phyloP scores from a whole-genome alignment of 1,140 invertebrate species.

The Cyclargus thomasi region DNA sequence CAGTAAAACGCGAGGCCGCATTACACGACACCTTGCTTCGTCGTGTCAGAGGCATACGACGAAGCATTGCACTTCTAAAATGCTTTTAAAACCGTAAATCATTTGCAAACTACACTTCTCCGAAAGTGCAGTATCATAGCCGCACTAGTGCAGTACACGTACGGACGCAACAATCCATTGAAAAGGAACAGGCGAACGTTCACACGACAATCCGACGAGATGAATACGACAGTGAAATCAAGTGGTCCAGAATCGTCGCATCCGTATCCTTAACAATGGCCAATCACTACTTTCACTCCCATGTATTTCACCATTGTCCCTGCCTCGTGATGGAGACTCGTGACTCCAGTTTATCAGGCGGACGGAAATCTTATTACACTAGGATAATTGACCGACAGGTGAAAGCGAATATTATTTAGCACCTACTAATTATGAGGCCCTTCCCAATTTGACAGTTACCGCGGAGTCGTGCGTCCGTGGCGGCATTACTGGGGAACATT shows the following conservation, averaged over 20 bases:
- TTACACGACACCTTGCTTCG: no score
- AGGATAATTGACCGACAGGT: slow-evolving; percentile 46
- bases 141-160: no score
- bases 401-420: slow-evolving; percentile 35
- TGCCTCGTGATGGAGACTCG: slow-evolving; percentile 65
- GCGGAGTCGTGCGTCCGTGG: background rate
- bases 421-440: slow-evolving; percentile 6
- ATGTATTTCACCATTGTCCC: slow-evolving; percentile 54
- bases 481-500: background rate
- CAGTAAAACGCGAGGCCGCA: no score
- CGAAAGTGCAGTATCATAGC: no score
- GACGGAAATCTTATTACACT: slow-evolving; percentile 60
- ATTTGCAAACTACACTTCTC: no score
- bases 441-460: background rate
- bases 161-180: slow-evolving; percentile 41
- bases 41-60: no score
- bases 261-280: slow-evolving; percentile 59
- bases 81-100: no score
- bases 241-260: slow-evolving; percentile 52
- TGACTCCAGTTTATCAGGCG: slow-evolving; percentile 60
- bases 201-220: slow-evolving; percentile 55
- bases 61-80: no score
- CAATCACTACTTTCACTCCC: slow-evolving; percentile 69
- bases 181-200: slow-evolving; percentile 46
- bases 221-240: slow-evolving; percentile 56